These are phyloP conservation scores for Caenorhabditis sp. DNA, from an alignment of 2,888 invertebrate species.

Conservation along the genomic window DNA sequence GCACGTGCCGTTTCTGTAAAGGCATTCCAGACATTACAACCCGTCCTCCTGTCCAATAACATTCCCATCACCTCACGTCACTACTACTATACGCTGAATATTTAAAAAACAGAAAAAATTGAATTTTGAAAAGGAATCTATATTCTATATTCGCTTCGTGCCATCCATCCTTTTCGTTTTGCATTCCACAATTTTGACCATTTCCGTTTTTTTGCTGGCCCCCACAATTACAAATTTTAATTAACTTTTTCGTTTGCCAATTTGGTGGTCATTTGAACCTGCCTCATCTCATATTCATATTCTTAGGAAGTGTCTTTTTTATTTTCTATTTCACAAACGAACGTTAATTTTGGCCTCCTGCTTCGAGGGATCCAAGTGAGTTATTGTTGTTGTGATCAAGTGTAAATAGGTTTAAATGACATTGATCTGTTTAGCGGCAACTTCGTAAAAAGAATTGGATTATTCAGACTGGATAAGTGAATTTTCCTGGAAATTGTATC, in stretches of 20 bases:
- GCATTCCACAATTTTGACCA: conserved; percentile 12
- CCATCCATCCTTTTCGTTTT: not conserved
- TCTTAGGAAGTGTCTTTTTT: not conserved
- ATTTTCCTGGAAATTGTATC: too few species aligned
- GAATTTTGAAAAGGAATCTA: conserved; percentile 4
- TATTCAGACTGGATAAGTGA: too few species aligned
- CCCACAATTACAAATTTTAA: conserved; percentile 29
- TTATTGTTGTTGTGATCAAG: not conserved
- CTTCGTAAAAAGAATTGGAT: too few species aligned
- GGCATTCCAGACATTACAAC: not conserved
- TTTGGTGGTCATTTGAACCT: not conserved
- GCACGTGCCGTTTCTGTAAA: not conserved
- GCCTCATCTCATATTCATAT: conserved; percentile 10
- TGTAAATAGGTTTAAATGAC: too few species aligned
- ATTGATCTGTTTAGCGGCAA: too few species aligned
- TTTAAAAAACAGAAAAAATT: conserved; percentile 20
- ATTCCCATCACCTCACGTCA: conserved; percentile 17
- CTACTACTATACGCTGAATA: conserved; percentile 15
- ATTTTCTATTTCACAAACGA: not conserved
- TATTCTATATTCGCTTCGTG: not conserved
- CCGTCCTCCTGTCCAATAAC: conserved; percentile 6
- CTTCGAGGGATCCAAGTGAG: not conserved
- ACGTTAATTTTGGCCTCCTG: not conserved
- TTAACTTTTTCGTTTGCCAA: not conserved
- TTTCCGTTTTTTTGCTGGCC: not conserved